Base-by-base conservation (phyloP, 2,113 vertebrate species). In the Pholis gunnellus region DNA sequence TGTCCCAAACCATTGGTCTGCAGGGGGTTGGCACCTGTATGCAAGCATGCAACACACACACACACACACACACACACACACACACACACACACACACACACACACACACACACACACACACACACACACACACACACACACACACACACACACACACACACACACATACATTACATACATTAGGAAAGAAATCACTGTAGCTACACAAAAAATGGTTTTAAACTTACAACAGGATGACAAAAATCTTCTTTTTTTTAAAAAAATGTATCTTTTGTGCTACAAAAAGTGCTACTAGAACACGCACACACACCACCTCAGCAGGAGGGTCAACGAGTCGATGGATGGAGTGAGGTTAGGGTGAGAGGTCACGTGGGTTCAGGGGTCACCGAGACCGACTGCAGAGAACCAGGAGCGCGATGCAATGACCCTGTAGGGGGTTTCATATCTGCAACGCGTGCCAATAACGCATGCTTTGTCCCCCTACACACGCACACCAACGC, bases 1-100 rank as follows among this genome's bases (percentile, higher is more conserved):
- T 99, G 97, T 74, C 97, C 98, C 96, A 98, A 95, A 31, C 95
- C 95, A 1, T 99, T 99, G 91, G 95, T 94, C 95, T 96, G 97
- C 82, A 97, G 87, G 72, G 98, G 98, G 93, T 92, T 96, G 86
- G 97, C 98, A 96, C 97, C 98, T 99, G 95, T 74, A 91, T 65
- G 72, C 38, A 72, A 78, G 27, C 63, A 77, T 13, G 4, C 18
- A 46, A 81, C 5, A 70, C 40, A 84, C 44, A 48, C 44, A 48
- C 44, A 48, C 44, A 48, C 13, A 46, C 29, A 80, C 38, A 72
- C 27, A 80, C 42, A 63, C 8, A 52, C 29, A 57, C 10, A 57
- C 54, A 57, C 54, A 81, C 5, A 70, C 38, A 84, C 50, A 52
- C 50, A 52, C 48, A 52, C 50, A 54, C 20, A 54, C 27, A 80